Conservation (phyloP, 2,797 vertebrate species). For the Lophotriccus pileatus region DNA sequence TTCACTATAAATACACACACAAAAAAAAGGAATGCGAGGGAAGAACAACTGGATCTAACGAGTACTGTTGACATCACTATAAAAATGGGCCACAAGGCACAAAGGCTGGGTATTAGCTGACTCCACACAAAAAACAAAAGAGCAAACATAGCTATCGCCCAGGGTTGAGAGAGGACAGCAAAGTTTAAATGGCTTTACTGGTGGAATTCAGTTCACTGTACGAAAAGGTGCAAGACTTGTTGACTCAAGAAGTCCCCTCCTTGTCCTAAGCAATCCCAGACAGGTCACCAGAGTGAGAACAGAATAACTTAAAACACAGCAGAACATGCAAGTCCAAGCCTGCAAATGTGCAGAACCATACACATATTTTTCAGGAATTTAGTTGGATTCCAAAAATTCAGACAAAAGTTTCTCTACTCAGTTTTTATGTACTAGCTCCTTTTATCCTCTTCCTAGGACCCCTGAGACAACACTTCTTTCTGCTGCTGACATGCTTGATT, state of each 20-base stretch:
- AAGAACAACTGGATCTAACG: background rate
- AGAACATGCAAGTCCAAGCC: background rate
- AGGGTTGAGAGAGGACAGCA: background rate
- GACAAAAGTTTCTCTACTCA: background rate
- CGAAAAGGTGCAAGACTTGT: background rate
- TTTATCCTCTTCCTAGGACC: background rate
- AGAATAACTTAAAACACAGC: background rate
- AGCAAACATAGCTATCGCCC: background rate
- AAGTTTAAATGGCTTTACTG: background rate
- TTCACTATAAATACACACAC: background rate
- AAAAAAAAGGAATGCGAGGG: background rate
- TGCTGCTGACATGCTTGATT: slow-evolving; percentile 6
- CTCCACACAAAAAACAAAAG: background rate
- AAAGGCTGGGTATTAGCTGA: background rate
- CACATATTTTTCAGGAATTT: background rate
- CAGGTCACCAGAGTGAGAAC: background rate
- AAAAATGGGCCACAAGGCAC: background rate
- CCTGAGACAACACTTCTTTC: slow-evolving; percentile 33
- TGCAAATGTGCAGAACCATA: background rate
- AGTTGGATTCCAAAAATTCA: background rate
- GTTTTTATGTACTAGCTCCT: background rate
- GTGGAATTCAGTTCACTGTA: background rate
- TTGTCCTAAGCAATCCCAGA: background rate
- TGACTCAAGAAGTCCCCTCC: background rate
- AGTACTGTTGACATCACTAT: background rate